Conservation (phyloP, 2,113 vertebrate genomes). For the Illadopsis cleaveri region DNA sequence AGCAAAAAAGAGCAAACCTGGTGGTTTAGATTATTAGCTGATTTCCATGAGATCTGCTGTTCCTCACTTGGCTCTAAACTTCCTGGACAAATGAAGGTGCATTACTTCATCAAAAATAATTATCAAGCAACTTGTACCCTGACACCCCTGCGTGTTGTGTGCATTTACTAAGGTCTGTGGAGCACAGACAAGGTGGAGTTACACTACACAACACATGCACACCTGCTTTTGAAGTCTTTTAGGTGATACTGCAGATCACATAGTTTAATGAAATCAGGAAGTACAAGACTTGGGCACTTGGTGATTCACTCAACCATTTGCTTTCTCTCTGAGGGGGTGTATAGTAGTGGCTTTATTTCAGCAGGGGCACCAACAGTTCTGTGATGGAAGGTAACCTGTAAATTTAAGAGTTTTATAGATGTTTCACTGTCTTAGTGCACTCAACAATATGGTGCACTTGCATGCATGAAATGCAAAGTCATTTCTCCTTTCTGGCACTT, state of each 20-base stretch:
- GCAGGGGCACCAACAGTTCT: not conserved
- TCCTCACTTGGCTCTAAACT: not conserved
- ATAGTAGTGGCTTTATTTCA: not conserved
- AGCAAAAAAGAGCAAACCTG: not conserved
- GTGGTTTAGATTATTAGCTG: not conserved
- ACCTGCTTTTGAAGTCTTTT: not conserved
- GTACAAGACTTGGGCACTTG: not conserved
- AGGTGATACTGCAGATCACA: not conserved
- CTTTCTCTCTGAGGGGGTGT: not conserved
- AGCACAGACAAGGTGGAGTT: not conserved
- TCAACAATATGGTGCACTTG: not conserved
- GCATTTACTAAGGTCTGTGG: not conserved
- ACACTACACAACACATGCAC: fast-evolving
- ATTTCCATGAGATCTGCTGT: not conserved
- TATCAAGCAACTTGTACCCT: not conserved
- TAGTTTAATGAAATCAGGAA: not conserved
- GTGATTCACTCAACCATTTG: not conserved
- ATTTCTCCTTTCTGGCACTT: not conserved
- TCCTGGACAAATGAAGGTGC: not conserved
- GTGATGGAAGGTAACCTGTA: not conserved
- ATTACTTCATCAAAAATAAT: not conserved
- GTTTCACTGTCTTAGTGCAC: not conserved
- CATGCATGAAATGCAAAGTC: not conserved
- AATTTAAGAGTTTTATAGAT: not conserved
- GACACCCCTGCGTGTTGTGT: not conserved